Evolutionary conservation across 2,888 invertebrate species (phyloP), one percentile per base, ranked within the genome.

Genomic region (Amblyjoppa proteus): DNA sequence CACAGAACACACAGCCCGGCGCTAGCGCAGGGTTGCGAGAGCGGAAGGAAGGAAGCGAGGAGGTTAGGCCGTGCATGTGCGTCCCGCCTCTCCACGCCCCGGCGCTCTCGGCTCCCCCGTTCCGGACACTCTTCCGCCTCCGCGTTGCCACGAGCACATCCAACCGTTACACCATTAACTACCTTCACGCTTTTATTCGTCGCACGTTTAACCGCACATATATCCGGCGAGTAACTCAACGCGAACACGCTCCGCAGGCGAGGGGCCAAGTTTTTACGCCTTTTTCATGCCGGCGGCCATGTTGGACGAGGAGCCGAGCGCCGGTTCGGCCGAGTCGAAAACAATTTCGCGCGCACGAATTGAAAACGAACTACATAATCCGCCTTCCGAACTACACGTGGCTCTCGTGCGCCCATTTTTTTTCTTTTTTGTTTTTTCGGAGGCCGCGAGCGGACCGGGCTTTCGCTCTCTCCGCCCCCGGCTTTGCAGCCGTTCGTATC

Each of bases 1-100:
- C 9, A 51, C 25, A 28, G 25, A 1, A 53, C 56, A 56, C 56
- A 13, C 28, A 58, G 34, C 11, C 34, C 16, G 7, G 61, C 49
- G 70, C 31, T 41, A 11, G 49, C n/a, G 16, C 31, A 16, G 53
- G 71, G 70, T 31, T 71, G 74, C 64, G 66, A 84, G 69, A 84
- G 74, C 58, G 56, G 68, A 74, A 53, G 74, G 80, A 56, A 53
- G 76, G 56, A 66, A 78, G 78, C 81, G 79, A 78, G 45, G 56
- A 69, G 69, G 83, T 51, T 58, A 53, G 70, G 31, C 41, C 80
- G 73, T 66, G 49, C 45, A 7, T 13, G 66, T 20, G 25, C 31
- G 56, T 28, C 38, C 16, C 61, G 31, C 61, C 68, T 25, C 16
- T 53, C 51, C 34, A 20, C 73, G 38, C 31, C 34, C 28, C 71